These are phyloP conservation scores for Coregonus suidteri DNA, from an alignment of 2,797 vertebrate genomes.

Conservation along the genomic window DNA sequence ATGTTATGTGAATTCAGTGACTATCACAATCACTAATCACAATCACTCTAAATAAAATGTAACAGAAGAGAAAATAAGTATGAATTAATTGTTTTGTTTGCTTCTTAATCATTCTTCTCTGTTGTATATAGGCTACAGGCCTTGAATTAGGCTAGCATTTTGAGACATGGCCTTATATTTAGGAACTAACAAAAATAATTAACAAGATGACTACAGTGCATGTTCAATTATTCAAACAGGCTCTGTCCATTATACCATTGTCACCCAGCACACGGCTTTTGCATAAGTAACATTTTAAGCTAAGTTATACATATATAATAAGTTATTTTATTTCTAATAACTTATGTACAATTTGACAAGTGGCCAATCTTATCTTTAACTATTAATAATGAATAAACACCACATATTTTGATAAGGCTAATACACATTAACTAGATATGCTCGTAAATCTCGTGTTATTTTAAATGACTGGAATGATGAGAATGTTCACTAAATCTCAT, in stretches of 20 bases:
- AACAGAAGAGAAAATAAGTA: too few species aligned
- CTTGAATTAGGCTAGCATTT: too few species aligned
- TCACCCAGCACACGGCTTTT: neutral
- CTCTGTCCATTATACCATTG: too few species aligned
- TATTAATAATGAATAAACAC: neutral
- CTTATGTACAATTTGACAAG: neutral
- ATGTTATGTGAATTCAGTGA: too few species aligned
- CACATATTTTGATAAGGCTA: neutral
- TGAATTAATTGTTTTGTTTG: too few species aligned
- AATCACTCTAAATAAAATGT: too few species aligned
- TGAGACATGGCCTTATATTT: neutral
- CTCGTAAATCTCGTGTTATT: neutral
- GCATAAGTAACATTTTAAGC: neutral
- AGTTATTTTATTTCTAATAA: neutral
- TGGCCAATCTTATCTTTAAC: neutral
- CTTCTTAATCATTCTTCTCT: too few species aligned
- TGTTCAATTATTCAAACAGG: neutral
- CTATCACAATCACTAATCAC: too few species aligned
- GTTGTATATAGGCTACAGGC: too few species aligned
- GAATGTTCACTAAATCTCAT: too few species aligned
- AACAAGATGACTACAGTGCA: neutral
- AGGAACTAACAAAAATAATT: neutral
- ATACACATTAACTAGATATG: neutral
- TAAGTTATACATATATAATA: neutral
- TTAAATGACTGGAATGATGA: neutral